phyloP scores from a whole-genome alignment of 1,140 invertebrate species.

The Scaptomyza montana region DNA sequence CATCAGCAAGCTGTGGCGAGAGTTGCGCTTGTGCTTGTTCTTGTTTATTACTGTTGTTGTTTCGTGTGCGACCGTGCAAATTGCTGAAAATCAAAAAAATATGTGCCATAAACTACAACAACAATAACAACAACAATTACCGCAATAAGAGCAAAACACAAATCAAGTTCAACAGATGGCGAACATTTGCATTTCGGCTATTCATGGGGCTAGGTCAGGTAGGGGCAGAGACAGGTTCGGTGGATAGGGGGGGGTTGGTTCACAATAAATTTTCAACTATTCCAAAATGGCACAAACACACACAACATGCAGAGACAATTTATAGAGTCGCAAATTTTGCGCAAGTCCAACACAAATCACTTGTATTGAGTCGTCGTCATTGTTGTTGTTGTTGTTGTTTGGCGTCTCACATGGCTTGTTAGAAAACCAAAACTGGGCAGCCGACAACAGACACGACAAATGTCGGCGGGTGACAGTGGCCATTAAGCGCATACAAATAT shows the following conservation, averaged over 20 bases:
- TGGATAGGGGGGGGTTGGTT: not conserved
- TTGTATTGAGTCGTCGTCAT: conserved; percentile 51
- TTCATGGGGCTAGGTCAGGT: conserved; percentile 23
- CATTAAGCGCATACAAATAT: conserved; percentile 58
- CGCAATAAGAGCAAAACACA: conserved; percentile 17
- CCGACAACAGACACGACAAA: conserved; percentile 5
- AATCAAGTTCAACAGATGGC: conserved; percentile 70
- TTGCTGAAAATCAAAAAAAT: conserved; percentile 42
- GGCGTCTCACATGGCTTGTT: conserved; percentile 65
- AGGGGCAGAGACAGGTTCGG: conserved; percentile 9
- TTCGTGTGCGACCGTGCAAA: conserved; percentile 39
- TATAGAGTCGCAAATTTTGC: conserved; percentile 62
- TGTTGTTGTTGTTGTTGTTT: conserved; percentile 19
- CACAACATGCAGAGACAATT: conserved; percentile 44
- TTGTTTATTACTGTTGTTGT: conserved; percentile 4
- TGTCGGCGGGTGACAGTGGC: conserved; percentile 42
- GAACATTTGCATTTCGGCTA: conserved; percentile 52
- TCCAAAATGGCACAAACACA: conserved; percentile 30
- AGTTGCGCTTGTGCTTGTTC: conserved; percentile 9
- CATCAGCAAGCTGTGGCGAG: conserved; percentile 27
- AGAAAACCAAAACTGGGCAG: conserved; percentile 61
- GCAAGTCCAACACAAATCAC: conserved; percentile 59
- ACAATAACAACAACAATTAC: conserved; percentile 19
- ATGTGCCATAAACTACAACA: conserved; percentile 45
- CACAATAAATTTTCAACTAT: conserved; percentile 49